phyloP scores from a whole-genome alignment of 2,888 invertebrate species.

The Molorchus minor region DNA sequence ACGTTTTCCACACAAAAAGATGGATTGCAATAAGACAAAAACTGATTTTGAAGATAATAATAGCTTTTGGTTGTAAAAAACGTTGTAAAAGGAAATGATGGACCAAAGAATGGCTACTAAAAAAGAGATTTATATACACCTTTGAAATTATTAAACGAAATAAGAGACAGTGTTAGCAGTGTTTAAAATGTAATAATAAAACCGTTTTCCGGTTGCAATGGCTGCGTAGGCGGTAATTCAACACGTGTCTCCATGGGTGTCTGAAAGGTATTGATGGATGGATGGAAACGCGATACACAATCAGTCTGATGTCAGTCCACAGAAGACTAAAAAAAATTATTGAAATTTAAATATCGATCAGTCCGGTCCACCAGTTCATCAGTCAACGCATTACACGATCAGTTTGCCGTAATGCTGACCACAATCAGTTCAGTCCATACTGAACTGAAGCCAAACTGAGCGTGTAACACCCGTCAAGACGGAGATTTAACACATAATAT shows the following conservation, averaged over 20 bases:
- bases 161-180: not conserved
- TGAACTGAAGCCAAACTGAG: not conserved
- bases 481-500: too few species aligned
- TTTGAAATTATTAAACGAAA: too few species aligned
- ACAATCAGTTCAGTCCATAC: not conserved
- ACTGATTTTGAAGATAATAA: not conserved
- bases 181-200: slow-evolving; percentile 1
- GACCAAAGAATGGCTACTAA: not conserved
- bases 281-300: too few species aligned
- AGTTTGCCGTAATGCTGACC: not conserved
- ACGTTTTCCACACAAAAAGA: too few species aligned
- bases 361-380: not conserved
- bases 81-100: not conserved
- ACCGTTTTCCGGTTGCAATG: not conserved
- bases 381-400: not conserved
- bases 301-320: too few species aligned
- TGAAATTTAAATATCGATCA: not conserved
- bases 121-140: too few species aligned
- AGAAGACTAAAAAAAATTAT: too few species aligned
- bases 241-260: not conserved
- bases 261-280: not conserved
- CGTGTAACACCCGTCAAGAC: not conserved
- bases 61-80: not conserved
- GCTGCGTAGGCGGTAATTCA: not conserved
- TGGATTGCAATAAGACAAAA: not conserved